A percentile compares a stretch with the other conserved stretches of the same genome.
Conservation (phyloP, 2,113 vertebrate genomes). For the Cololabis saira region DNA sequence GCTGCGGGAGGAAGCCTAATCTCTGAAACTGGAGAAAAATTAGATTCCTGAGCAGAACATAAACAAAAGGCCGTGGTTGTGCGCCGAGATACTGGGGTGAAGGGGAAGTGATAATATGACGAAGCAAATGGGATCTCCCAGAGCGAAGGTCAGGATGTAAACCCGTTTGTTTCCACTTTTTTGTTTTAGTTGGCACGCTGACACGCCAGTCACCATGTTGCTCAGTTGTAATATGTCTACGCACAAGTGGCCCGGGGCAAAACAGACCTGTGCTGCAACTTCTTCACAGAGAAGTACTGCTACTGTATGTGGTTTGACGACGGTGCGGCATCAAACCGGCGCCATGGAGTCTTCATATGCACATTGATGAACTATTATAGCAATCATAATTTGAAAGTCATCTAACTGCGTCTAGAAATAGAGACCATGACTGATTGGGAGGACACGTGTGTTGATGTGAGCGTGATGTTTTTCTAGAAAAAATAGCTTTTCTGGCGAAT, state of each 20-base stretch:
- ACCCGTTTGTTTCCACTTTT: conserved; percentile 66
- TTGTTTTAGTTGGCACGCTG: conserved; percentile 59
- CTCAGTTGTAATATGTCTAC: conserved; percentile 31
- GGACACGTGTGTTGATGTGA: conserved; percentile 26
- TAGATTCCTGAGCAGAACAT: conserved; percentile 26
- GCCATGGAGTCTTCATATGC: conserved; percentile 11
- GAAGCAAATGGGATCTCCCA: conserved; percentile 43
- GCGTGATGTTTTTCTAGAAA: conserved; percentile 40
- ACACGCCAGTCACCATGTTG: conserved; percentile 26
- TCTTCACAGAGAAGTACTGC: conserved; percentile 16
- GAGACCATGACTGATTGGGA: conserved; percentile 26
- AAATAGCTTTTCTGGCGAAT: conserved; percentile 37
- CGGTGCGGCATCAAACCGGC: conserved; percentile 18
- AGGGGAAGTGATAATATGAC: conserved; percentile 71
- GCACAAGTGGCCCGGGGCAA: conserved; percentile 42
- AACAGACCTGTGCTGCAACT: conserved; percentile 52
- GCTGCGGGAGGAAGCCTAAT: conserved; percentile 25
- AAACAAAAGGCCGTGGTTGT: conserved; percentile 45
- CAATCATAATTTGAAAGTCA: conserved; percentile 22
- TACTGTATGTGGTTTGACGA: conserved; percentile 55
- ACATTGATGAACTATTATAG: conserved; percentile 14
- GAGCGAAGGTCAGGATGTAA: conserved; percentile 40
- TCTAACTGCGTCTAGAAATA: conserved; percentile 51
- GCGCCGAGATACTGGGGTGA: conserved; percentile 10
- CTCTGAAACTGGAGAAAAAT: conserved; percentile 6